These are phyloP conservation scores for Antheraea assamensis DNA, from an alignment of 2,888 invertebrate species.

Conservation along the genomic window DNA sequence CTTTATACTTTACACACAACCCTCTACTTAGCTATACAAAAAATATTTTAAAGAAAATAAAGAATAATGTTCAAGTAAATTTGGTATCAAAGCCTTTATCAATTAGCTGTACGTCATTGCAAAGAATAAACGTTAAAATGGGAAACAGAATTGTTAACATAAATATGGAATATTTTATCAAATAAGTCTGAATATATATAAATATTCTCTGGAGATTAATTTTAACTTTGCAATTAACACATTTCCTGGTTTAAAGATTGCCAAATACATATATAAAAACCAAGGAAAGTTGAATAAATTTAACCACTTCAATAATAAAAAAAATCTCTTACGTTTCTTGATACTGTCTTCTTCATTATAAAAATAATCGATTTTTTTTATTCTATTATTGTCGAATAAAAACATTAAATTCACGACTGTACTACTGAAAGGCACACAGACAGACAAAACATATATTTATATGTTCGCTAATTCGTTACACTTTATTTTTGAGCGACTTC, in stretches of 20 bases:
- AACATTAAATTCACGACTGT: background rate
- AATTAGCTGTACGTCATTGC: background rate
- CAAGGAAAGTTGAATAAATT: background rate
- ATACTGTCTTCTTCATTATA: background rate
- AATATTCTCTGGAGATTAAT: too few relatives aligned
- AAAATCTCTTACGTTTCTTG: background rate
- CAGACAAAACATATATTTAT: background rate
- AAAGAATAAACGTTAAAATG: background rate
- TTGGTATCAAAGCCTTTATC: background rate
- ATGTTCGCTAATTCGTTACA: conserved; percentile 40
- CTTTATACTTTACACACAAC: background rate
- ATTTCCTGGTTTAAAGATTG: too few relatives aligned
- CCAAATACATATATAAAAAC: background rate
- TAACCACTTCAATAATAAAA: background rate
- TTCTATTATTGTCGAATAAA: background rate
- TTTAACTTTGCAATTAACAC: too few relatives aligned
- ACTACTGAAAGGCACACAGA: conserved; percentile 1
- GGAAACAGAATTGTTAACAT: background rate
- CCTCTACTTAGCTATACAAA: conserved; percentile 6
- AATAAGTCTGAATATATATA: background rate
- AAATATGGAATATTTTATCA: background rate
- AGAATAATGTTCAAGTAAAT: background rate
- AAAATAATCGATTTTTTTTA: background rate
- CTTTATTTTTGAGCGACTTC: conserved; percentile 87
- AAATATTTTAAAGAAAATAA: background rate